Evolutionary conservation across 2,888 invertebrate genomes (phyloP).

Genomic region (Xylocampa areola): DNA sequence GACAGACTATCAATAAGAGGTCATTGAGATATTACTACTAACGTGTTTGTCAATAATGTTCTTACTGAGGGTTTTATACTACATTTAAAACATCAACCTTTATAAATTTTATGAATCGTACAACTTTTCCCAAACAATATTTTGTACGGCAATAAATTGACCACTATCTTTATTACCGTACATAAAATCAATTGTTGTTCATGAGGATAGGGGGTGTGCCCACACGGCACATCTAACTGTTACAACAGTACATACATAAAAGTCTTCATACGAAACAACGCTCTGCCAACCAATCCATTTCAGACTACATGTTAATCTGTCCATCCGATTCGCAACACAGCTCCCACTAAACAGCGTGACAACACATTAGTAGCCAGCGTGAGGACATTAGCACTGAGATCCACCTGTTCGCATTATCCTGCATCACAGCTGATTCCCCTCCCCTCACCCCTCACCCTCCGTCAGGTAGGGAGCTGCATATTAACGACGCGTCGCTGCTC

Average conservation of each 20-base stretch:
- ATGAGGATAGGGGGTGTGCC: no score
- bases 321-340: slow-evolving; percentile 5
- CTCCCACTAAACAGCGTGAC: slow-evolving; percentile 6
- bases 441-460: background rate
- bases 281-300: background rate
- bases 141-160: no score
- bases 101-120: no score
- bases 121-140: no score
- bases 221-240: no score
- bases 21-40: slow-evolving; percentile 12
- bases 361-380: slow-evolving; percentile 25
- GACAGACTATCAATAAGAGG: slow-evolving; percentile 34
- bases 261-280: no score
- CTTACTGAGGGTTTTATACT: no score
- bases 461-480: slow-evolving; percentile 36
- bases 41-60: background rate
- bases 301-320: slow-evolving; percentile 8
- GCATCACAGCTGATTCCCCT: slow-evolving; percentile 6
- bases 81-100: no score
- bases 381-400: slow-evolving; percentile 32
- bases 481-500: slow-evolving; percentile 53
- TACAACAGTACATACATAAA: no score
- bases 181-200: no score
- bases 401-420: slow-evolving; percentile 39
- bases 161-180: no score